Conservation (phyloP, 2,888 invertebrate genomes). For the Acleris sparsana region DNA sequence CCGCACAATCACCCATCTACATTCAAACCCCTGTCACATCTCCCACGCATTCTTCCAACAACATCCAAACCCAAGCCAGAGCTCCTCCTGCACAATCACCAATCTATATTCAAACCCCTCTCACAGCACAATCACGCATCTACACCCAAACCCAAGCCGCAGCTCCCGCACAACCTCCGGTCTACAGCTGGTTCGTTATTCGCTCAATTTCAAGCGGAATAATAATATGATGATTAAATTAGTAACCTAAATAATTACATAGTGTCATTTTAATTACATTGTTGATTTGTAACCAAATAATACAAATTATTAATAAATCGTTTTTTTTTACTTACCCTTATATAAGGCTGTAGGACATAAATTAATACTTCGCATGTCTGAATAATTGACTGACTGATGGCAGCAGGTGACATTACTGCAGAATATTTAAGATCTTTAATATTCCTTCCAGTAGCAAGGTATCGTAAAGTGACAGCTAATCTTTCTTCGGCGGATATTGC, state of each 20-base stretch:
- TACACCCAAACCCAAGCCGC: conserved; percentile 17
- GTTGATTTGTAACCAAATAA: conserved; percentile 32
- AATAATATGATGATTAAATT: conserved; percentile 18
- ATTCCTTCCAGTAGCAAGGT: conserved; percentile 32
- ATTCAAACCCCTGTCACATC: conserved; percentile 21
- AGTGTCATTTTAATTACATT: conserved; percentile 27
- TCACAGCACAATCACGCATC: conserved; percentile 17
- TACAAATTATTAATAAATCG: conserved; percentile 20
- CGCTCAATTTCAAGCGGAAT: conserved; percentile 32
- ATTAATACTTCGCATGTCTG: conserved; percentile 36
- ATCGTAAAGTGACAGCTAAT: conserved; percentile 26
- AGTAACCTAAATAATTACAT: conserved; percentile 28
- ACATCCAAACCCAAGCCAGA: conserved; percentile 20
- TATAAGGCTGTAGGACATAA: conserved; percentile 37
- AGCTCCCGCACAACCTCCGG: conserved; percentile 25
- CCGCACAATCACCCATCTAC: conserved; percentile 14
- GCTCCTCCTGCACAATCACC: conserved; percentile 20
- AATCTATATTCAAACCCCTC: conserved; percentile 19
- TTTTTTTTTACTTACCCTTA: conserved; percentile 36
- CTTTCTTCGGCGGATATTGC: conserved; percentile 31
- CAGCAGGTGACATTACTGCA: conserved; percentile 30
- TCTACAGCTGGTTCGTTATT: conserved; percentile 9
- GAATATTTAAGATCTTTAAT: conserved; percentile 37
- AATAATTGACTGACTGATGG: conserved; percentile 31
- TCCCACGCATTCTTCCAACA: background rate